Evolutionary conservation across 1,140 invertebrate genomes (phyloP), one percentile per base, ranked within the genome.

Genomic region (Bradynema listronoti): DNA sequence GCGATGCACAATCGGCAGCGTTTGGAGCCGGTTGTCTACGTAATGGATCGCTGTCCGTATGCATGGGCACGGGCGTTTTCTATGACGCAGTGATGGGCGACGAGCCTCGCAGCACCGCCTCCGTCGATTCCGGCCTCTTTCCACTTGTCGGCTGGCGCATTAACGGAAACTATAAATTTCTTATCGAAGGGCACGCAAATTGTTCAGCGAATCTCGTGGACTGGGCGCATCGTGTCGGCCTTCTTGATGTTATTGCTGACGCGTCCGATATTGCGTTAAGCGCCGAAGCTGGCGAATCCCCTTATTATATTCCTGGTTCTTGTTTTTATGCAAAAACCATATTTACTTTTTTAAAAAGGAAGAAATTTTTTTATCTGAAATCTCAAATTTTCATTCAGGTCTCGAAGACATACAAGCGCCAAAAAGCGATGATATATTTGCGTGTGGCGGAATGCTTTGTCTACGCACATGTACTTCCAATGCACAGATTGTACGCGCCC

Each of bases 291-390:
- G 84, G 85, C 4, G 85, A 86, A 70, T 88, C 87, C 14, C 86
- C 92, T 1, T 91, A 85, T 76, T 95, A 94, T 79, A 83, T 95
- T 66, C 89, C 90, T 2, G 88, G 90, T 0, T 93, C n/a, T n/a
- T n/a, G n/a, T n/a, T n/a, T n/a, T n/a, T n/a, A n/a, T n/a, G n/a
- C n/a, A n/a, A n/a, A n/a, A n/a, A n/a, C n/a, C n/a, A n/a, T n/a
- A n/a, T n/a, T n/a, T n/a, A n/a, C n/a, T n/a, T n/a, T n/a, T n/a
- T n/a, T n/a, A n/a, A n/a, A n/a, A n/a, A n/a, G n/a, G n/a, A n/a
- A n/a, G n/a, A n/a, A n/a, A n/a, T n/a, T n/a, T n/a, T n/a, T n/a
- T n/a, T n/a, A n/a, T n/a, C n/a, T n/a, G n/a, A n/a, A n/a, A n/a
- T n/a, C n/a, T n/a, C n/a, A n/a, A n/a, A n/a, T n/a, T n/a, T n/a